Percentiles rank a stretch among this genome's conserved stretches.
Evolutionary conservation across 2,113 vertebrate species (phyloP).

Genomic region (Triplophysa dalaica): DNA sequence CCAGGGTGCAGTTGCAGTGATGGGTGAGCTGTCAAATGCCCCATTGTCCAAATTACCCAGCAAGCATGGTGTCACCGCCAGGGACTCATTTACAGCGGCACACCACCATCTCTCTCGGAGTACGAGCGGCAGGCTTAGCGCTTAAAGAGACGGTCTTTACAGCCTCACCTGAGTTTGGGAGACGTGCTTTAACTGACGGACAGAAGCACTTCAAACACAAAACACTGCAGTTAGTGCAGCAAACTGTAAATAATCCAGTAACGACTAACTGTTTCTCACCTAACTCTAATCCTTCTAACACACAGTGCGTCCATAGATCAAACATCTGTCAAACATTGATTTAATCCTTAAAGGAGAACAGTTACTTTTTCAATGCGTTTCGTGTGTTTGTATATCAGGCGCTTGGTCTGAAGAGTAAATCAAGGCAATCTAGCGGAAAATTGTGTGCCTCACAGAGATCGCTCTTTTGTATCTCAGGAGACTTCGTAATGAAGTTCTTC

Average conservation of each 20-base stretch:
- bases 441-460: neutral
- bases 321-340: neutral
- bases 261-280: neutral
- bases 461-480: neutral
- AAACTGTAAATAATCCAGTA: neutral
- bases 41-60: constrained; percentile 82
- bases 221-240: neutral
- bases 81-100: constrained; percentile 79
- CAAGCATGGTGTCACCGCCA: constrained; percentile 75
- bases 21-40: constrained; percentile 85
- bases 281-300: neutral
- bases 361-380: too few species aligned
- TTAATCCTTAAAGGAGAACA: too few species aligned
- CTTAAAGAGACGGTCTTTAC: neutral
- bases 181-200: neutral
- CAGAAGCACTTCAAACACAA: neutral
- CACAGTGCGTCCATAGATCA: neutral
- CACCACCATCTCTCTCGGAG: constrained; percentile 63
- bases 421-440: neutral
- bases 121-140: neutral
- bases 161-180: neutral
- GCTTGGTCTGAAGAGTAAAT: neutral
- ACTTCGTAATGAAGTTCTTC: neutral
- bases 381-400: too few species aligned
- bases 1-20: constrained; percentile 73